Evolutionary conservation across 2,888 invertebrate genomes (phyloP).

Genomic region (Drosophila anomalata): DNA sequence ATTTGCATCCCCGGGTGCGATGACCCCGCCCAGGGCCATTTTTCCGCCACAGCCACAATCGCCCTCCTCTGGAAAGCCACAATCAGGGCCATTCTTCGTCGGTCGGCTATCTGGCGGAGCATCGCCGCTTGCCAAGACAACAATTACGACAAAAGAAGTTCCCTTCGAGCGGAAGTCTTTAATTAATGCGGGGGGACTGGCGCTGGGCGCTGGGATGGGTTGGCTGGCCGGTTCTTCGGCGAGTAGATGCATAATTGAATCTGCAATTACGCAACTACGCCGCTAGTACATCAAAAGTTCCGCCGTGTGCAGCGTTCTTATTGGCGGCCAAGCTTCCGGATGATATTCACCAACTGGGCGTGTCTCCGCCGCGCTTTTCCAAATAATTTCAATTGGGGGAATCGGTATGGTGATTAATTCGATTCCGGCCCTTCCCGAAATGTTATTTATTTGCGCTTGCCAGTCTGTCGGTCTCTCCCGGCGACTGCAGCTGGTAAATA

Average conservation of each 20-base stretch:
- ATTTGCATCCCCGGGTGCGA: constrained; percentile 40
- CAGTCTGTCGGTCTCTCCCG: constrained; percentile 21
- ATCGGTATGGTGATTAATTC: constrained; percentile 29
- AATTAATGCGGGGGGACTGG: constrained; percentile 62
- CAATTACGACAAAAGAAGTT: constrained; percentile 70
- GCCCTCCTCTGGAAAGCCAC: constrained; percentile 5
- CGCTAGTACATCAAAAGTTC: constrained; percentile 42
- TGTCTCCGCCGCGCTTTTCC: constrained; percentile 14
- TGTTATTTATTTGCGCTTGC: constrained; percentile 15
- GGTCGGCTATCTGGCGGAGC: constrained; percentile 37
- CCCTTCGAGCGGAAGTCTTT: constrained; percentile 72
- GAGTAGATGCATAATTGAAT: constrained; percentile 64
- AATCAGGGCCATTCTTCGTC: constrained; percentile 24
- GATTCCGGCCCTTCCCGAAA: constrained; percentile 28
- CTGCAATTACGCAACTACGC: constrained; percentile 67
- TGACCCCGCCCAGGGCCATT: constrained; percentile 34
- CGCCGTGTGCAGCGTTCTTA: constrained; percentile 31
- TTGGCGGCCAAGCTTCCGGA: constrained; percentile 50
- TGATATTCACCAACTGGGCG: constrained; percentile 33
- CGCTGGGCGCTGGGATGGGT: constrained; percentile 23
- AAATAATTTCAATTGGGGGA: constrained; percentile 6
- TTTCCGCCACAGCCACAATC: neutral
- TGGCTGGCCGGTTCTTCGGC: constrained; percentile 5
- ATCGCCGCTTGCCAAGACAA: constrained; percentile 56
- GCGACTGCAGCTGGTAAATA: constrained; percentile 44